Conservation (phyloP, 2,888 invertebrate species). For the Zhuqinia jingwanae region DNA sequence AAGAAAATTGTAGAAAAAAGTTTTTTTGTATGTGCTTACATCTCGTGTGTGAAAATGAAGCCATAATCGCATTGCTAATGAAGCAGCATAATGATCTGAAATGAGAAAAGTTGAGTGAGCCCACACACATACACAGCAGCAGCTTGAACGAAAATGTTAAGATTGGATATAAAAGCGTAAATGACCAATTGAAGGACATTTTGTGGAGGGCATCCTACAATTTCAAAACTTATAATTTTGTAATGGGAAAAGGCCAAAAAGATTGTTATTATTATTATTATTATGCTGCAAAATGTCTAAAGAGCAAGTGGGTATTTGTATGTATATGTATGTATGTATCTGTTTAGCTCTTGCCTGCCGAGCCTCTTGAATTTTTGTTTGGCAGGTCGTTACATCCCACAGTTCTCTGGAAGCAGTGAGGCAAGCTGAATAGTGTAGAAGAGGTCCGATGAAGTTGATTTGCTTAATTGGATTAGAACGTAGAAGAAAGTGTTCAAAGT, state of each 20-base stretch:
- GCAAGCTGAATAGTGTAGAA: background rate
- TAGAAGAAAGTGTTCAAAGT: conserved; percentile 53
- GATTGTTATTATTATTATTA: background rate
- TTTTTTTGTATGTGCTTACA: background rate
- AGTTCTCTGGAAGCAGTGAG: background rate
- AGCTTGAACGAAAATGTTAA: conserved; percentile 36
- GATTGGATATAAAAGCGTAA: conserved; percentile 14
- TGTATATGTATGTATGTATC: too few species aligned
- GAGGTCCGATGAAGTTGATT: conserved; percentile 41
- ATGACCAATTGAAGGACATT: conserved; percentile 35
- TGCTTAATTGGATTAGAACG: conserved; percentile 69
- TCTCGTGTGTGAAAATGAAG: conserved; percentile 5
- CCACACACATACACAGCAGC: conserved; percentile 13
- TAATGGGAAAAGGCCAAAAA: background rate
- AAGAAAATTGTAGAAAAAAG: conserved; percentile 12
- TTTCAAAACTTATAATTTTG: background rate
- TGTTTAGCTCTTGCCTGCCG: background rate
- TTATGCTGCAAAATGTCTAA: background rate
- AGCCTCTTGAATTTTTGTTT: background rate
- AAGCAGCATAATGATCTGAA: conserved; percentile 31
- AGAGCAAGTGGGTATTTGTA: background rate
- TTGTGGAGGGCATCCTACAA: background rate
- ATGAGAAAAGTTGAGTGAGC: conserved; percentile 38
- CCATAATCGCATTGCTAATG: conserved; percentile 17
- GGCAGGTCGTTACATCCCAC: background rate